These are phyloP conservation scores for Hemibagrus wyckioides DNA, from an alignment of 2,113 vertebrate genomes.

Conservation along the genomic window DNA sequence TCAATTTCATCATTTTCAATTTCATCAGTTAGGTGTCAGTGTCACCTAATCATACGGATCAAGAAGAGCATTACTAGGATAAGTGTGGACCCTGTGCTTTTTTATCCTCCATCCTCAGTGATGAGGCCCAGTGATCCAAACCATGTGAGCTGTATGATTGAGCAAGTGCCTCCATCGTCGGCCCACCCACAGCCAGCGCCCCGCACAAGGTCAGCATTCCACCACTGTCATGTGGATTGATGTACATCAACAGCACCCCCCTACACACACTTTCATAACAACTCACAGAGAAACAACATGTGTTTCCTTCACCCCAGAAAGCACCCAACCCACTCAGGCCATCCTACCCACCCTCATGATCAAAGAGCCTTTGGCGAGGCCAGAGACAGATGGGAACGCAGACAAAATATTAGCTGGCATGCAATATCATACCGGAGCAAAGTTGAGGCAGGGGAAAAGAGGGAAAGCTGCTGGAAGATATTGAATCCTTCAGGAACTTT, in stretches of 20 bases:
- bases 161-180: slow-evolving; percentile 53
- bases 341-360: slow-evolving; percentile 46
- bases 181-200: slow-evolving; percentile 67
- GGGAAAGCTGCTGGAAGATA: slow-evolving; percentile 50
- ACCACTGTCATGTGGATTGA: slow-evolving; percentile 61
- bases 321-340: slow-evolving; percentile 11
- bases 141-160: slow-evolving; percentile 70
- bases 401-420: slow-evolving; percentile 61
- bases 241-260: slow-evolving; percentile 49
- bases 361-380: slow-evolving; percentile 62
- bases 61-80: slow-evolving; percentile 6
- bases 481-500: slow-evolving; percentile 19
- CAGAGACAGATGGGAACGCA: slow-evolving; percentile 57
- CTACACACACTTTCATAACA: slow-evolving; percentile 60
- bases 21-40: not conserved
- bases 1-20: not conserved
- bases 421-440: slow-evolving; percentile 48
- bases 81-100: slow-evolving; percentile 44
- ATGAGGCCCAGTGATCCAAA: slow-evolving; percentile 68
- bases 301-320: slow-evolving; percentile 62
- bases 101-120: slow-evolving; percentile 64
- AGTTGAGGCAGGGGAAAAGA: slow-evolving; percentile 59
- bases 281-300: slow-evolving; percentile 56
- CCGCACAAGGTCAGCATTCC: slow-evolving; percentile 69
- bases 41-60: slow-evolving; percentile 3